Conservation (phyloP, 2,797 vertebrate species). For the Characodon lateralis region DNA sequence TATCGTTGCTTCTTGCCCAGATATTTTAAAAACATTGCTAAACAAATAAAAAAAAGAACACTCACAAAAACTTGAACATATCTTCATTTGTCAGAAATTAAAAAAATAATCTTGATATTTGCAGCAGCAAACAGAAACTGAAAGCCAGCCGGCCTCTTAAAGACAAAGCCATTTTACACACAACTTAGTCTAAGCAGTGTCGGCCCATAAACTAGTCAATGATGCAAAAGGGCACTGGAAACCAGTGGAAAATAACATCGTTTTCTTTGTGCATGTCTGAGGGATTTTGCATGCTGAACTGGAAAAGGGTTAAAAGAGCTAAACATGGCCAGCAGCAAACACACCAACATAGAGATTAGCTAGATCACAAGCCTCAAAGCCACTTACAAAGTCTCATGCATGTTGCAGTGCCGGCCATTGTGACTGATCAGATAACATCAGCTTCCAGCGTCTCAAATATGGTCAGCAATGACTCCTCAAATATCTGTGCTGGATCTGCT, state of each 20-base stretch:
- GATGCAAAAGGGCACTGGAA: not conserved
- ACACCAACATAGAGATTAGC: not conserved
- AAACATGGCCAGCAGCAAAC: constrained; percentile 1
- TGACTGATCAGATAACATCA: constrained; percentile 2
- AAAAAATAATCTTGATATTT: constrained; percentile 8
- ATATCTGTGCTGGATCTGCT: not conserved
- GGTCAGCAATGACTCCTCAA: not conserved
- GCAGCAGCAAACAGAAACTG: constrained; percentile 37
- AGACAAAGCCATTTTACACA: constrained; percentile 13
- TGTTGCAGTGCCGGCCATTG: not conserved
- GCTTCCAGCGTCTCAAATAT: not conserved
- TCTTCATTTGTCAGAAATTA: not conserved
- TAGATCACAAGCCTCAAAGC: not conserved
- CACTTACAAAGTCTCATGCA: not conserved
- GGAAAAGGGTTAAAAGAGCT: not conserved
- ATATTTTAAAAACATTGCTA: not conserved
- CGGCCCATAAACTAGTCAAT: not conserved
- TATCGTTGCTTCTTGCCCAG: not conserved
- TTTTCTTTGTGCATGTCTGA: constrained; percentile 2
- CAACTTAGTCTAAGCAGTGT: not conserved
- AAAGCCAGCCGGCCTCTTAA: constrained; percentile 6
- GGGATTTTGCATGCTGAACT: constrained; percentile 15
- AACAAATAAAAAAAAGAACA: not conserved
- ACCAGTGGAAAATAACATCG: not conserved
- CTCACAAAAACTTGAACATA: not conserved